These are phyloP conservation scores for Chrysochloris asiatica DNA, from an alignment of 2,113 vertebrate species.

Conservation along the genomic window DNA sequence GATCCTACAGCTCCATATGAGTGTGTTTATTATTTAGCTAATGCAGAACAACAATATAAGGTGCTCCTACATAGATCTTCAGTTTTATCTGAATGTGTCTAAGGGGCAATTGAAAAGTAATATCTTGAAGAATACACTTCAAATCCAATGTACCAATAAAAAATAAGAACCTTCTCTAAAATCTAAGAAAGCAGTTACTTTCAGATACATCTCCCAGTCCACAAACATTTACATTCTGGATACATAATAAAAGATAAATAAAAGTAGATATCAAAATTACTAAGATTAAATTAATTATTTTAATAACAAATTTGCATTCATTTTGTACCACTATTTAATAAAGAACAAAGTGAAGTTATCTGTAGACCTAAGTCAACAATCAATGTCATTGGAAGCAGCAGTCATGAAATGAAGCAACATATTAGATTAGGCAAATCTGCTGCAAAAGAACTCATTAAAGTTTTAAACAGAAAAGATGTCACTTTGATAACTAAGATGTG, in stretches of 20 bases:
- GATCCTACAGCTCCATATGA: too few relatives aligned
- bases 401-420: not conserved
- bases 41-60: too few relatives aligned
- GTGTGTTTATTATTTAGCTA: too few relatives aligned
- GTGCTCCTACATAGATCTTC: too few relatives aligned
- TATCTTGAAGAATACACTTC: not conserved
- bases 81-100: not conserved
- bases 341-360: not conserved
- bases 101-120: not conserved
- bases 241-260: not conserved
- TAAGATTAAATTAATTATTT: constrained; percentile 4
- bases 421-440: not conserved
- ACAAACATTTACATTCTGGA: not conserved
- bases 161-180: not conserved
- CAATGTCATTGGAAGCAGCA: not conserved
- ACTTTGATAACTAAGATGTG: not conserved
- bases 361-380: not conserved
- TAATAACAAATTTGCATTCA: not conserved
- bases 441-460: not conserved
- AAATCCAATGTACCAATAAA: not conserved
- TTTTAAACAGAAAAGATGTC: not conserved
- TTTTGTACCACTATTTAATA: not conserved
- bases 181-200: not conserved
- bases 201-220: not conserved
- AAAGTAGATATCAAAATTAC: not conserved